Evolutionary conservation across 2,113 vertebrate genomes (phyloP).

Genomic region (Ornithorhynchus anatinus): DNA sequence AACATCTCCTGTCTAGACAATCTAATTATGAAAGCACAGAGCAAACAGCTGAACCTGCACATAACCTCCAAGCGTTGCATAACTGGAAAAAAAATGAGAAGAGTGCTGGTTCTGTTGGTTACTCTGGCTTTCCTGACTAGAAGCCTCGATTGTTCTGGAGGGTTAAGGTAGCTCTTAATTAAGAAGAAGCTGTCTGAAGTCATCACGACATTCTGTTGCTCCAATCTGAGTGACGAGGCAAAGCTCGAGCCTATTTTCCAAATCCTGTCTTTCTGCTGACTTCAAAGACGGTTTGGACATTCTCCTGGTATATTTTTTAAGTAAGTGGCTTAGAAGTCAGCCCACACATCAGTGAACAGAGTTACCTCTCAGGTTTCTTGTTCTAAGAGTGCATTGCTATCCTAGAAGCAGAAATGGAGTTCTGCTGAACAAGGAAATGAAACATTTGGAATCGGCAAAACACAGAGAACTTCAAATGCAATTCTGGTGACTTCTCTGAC

Average conservation of each 20-base stretch:
- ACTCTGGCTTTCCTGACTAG: constrained; percentile 34
- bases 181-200: constrained; percentile 23
- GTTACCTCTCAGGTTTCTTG: neutral
- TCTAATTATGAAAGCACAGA: constrained; percentile 68
- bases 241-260: constrained; percentile 7
- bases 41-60: constrained; percentile 46
- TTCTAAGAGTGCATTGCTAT: too few relatives aligned
- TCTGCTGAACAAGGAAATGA: too few relatives aligned
- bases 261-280: constrained; percentile 33
- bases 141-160: constrained; percentile 9
- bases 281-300: constrained; percentile 6
- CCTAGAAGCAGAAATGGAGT: too few relatives aligned
- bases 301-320: neutral
- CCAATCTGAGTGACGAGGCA: constrained; percentile 19
- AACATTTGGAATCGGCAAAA: too few relatives aligned
- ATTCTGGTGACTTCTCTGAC: too few relatives aligned
- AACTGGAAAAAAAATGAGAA: neutral
- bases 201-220: constrained; percentile 17
- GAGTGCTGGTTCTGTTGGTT: neutral
- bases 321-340: neutral
- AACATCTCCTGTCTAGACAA: constrained; percentile 76
- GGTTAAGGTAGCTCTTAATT: constrained; percentile 40
- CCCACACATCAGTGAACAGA: neutral
- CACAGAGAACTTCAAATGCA: too few relatives aligned
- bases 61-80: constrained; percentile 52